A percentile compares a stretch with the other conserved stretches of the same genome.
Conservation (phyloP, 2,888 invertebrate genomes). For the Acleris laterana region DNA sequence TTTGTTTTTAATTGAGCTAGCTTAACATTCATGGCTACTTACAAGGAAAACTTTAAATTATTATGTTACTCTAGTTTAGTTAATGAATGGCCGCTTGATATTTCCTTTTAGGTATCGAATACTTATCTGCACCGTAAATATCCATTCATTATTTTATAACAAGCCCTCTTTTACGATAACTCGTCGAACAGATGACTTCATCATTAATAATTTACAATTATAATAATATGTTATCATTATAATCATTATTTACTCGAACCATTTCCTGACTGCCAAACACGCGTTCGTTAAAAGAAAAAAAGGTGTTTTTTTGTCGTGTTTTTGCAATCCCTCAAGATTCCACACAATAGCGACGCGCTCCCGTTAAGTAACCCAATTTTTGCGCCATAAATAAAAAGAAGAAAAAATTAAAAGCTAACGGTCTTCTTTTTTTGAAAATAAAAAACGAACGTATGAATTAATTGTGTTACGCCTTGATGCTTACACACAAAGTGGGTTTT, state of each 20-base stretch:
- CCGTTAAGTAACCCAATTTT: conserved; percentile 85
- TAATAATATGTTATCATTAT: conserved; percentile 63
- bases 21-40: not conserved
- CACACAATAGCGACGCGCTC: conserved; percentile 69
- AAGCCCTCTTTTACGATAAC: conserved; percentile 31
- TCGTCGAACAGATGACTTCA: conserved; percentile 38
- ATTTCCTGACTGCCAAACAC: conserved; percentile 46
- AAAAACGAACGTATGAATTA: conserved; percentile 68
- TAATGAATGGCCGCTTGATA: conserved; percentile 28
- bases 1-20: no score
- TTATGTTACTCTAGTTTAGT: conserved; percentile 14
- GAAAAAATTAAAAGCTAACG: conserved; percentile 75
- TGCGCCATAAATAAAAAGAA: conserved; percentile 79
- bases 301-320: conserved; percentile 37
- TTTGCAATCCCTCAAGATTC: conserved; percentile 56
- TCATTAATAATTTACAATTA: conserved; percentile 65
- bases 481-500: conserved; percentile 77
- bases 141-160: conserved; percentile 34
- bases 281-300: conserved; percentile 39
- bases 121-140: conserved; percentile 28
- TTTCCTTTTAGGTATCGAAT: conserved; percentile 21
- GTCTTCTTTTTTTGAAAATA: conserved; percentile 61
- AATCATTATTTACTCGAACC: conserved; percentile 52
- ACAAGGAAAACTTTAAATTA: conserved; percentile 17
- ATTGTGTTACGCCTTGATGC: conserved; percentile 81